Base-by-base conservation (phyloP, 1,140 invertebrate species). In the Anastatus disparis region DNA sequence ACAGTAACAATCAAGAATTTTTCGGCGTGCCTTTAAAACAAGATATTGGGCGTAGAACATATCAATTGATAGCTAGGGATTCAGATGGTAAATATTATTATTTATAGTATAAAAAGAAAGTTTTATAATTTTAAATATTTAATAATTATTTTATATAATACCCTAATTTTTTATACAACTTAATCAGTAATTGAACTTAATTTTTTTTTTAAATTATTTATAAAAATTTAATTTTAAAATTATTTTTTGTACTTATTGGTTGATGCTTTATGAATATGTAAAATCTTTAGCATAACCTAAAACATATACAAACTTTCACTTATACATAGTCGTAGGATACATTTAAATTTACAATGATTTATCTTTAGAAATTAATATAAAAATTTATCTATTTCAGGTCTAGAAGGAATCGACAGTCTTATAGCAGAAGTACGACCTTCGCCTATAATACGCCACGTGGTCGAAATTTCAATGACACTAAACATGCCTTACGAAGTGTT, bases 1-100 rank as follows among this genome's bases (percentile, higher is more conserved):
- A 97, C 79, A 86, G 87, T 2, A 93, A 92, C 68, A 95, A 95
- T 85, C 93, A 95, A 79, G 94, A 96, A 87, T 95, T 97, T 80
- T 96, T 91, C 82, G 95, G 95, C 2, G 88, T 97, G 26, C 95
- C 95, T 6, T 84, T 91, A 42, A 31, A 50, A 22, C 84, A 84
- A 2, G 91, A 96, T 79, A 87, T 89, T 4, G 92, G 92, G 4
- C 87, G 89, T 31, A 89, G 89, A 65, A 91, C 94, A 74, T 97
- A 95, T 81, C 89, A 93, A 71, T 81, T 97, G 77, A 90, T 94
- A 38, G 83, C 80, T 17, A 82, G 77, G 2, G 84, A 85, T 63
- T 84, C 76, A 70, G 77, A 81, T 59, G 79, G 82, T 84, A 68
- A 3, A 26, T 52, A n/a, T n/a, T n/a, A n/a, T n/a, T n/a, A n/a